Evolutionary conservation across 2,113 vertebrate species (phyloP), one percentile per base, ranked within the genome.

Genomic region (Erinaceus europaeus): DNA sequence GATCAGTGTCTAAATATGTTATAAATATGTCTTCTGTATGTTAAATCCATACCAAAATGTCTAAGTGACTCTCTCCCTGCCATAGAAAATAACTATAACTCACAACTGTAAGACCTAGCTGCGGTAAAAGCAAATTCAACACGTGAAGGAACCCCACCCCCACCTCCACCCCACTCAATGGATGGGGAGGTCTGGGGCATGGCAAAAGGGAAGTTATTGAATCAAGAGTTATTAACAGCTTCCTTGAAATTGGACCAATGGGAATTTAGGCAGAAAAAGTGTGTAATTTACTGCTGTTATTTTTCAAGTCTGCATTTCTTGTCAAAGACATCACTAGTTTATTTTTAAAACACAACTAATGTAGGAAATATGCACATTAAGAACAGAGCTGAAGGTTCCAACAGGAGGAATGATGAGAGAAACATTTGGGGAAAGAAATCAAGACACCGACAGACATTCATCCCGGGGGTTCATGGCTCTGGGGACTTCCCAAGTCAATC

Each of bases 271-370:
- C 94, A 93, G 82, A 95, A 93, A 86, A 77, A 86, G 44, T 40
- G 75, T 90, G 46, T 79, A 84, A 93, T 95, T 96, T 94, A 61
- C 86, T 94, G 81, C 74, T 84, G 27, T 50, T 69, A 72, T 44
- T 29, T 50, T 73, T 57, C 93, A 96, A 96, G 84, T 50, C 88
- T 94, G 23, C 78, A 74, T 96, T 95, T 96, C 93, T 94, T 61
- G 40, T 89, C 95, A 52, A n/a, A 15, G 89, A 86, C 93, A 84
- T 93, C 64, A 86, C 36, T 14, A 50, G 81, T 93, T n/a, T 97
- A 94, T 94, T 96, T 95, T 93, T 91, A 87, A 9, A 72, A 78
- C 79, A 42, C 62, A 96, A 91, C 76, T 95, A 89, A 95, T 77
- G 87, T 88, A 94, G 94, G 95, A 96, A 97, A 95, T 84, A n/a